Evolutionary conservation across 2,888 invertebrate genomes (phyloP).

Genomic region (Formica aserva): DNA sequence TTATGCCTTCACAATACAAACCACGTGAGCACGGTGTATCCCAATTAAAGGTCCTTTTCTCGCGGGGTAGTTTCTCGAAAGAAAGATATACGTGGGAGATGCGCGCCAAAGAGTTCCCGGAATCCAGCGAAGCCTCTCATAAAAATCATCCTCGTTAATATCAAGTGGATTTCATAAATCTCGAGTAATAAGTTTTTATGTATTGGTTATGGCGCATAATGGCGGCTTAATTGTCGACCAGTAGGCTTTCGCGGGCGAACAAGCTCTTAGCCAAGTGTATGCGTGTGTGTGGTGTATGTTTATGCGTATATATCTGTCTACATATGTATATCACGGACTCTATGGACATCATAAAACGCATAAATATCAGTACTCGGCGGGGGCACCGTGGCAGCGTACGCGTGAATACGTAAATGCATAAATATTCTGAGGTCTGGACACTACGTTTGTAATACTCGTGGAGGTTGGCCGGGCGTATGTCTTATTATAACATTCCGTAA

Average conservation of each 20-base stretch:
- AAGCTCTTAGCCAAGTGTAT: neutral
- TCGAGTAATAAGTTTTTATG: conserved; percentile 82
- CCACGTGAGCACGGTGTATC: neutral
- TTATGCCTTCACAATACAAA: conserved; percentile 34
- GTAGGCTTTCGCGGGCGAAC: conserved; percentile 57
- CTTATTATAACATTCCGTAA: conserved; percentile 82
- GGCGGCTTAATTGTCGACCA: conserved; percentile 82
- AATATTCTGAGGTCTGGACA: conserved; percentile 72
- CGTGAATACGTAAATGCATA: conserved; percentile 82
- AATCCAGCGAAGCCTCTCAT: conserved; percentile 41
- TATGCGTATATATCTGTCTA: neutral
- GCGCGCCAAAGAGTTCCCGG: neutral
- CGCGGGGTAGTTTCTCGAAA: neutral
- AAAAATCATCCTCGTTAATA: conserved; percentile 79
- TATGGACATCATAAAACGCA: conserved; percentile 74
- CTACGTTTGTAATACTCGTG: conserved; percentile 40
- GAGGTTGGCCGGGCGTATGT: conserved; percentile 75
- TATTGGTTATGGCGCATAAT: conserved; percentile 81
- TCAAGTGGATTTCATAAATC: conserved; percentile 81
- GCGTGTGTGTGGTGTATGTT: neutral
- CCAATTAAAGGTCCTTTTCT: conserved; percentile 6
- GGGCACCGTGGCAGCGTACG: conserved; percentile 72
- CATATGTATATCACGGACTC: neutral
- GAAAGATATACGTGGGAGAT: neutral
- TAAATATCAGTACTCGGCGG: conserved; percentile 79